Percentiles rank a stretch among this genome's conserved stretches.
phyloP scores from a whole-genome alignment of 1,140 invertebrate genomes.

The Drosophila nebulosa region DNA sequence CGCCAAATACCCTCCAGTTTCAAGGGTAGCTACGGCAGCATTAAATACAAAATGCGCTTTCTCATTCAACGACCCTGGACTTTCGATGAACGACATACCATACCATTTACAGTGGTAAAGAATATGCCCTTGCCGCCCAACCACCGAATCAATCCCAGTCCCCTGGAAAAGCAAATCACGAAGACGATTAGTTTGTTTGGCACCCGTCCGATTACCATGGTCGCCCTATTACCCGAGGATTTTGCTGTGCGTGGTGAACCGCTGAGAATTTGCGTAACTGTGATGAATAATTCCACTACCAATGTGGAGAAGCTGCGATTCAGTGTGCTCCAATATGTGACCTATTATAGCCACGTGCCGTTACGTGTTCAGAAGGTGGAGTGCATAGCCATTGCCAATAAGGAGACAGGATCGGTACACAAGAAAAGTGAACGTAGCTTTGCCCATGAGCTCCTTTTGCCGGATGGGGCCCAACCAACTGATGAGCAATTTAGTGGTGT shows the following conservation, averaged over 20 bases:
- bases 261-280: slow-evolving; percentile 71
- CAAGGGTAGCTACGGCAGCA: slow-evolving; percentile 70
- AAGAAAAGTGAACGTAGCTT: slow-evolving; percentile 78
- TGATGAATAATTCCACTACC: slow-evolving; percentile 73
- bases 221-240: slow-evolving; percentile 65
- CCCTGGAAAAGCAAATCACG: slow-evolving; percentile 74
- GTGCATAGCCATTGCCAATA: slow-evolving; percentile 61
- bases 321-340: slow-evolving; percentile 63
- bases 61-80: slow-evolving; percentile 75
- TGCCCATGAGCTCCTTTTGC: slow-evolving; percentile 72
- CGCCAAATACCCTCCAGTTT: slow-evolving; percentile 68
- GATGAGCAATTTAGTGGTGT: slow-evolving; percentile 67
- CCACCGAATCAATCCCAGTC: slow-evolving; percentile 50
- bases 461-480: slow-evolving; percentile 62
- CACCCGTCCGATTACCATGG: slow-evolving; percentile 70
- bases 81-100: slow-evolving; percentile 71
- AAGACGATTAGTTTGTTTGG: slow-evolving; percentile 77
- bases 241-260: slow-evolving; percentile 72
- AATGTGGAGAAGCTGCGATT: slow-evolving; percentile 79
- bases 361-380: slow-evolving; percentile 69
- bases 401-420: slow-evolving; percentile 74
- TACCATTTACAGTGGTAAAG: slow-evolving; percentile 71
- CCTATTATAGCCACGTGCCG: slow-evolving; percentile 71
- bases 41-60: slow-evolving; percentile 79
- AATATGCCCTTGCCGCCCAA: slow-evolving; percentile 54